Evolutionary conservation across 2,888 invertebrate genomes (phyloP).

Genomic region (Harmothoe impar): DNA sequence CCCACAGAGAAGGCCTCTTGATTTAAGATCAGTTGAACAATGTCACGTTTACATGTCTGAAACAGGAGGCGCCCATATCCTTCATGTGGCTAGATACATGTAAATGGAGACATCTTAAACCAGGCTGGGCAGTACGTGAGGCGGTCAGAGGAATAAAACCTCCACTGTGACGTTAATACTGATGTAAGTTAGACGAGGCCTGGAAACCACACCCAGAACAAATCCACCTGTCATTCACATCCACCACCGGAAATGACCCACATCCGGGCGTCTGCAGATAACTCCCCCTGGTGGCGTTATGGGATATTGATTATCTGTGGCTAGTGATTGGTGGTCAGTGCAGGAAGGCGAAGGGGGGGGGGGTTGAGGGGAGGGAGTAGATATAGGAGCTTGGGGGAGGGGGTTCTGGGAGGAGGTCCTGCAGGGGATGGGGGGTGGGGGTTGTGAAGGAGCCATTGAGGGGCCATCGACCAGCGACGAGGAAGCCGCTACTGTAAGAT

Average conservation of each 20-base stretch:
- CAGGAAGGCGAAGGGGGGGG: neutral
- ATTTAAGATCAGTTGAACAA: too few species aligned
- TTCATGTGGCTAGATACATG: too few species aligned
- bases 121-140: too few species aligned
- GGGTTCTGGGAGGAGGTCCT: neutral
- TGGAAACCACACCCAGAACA: neutral
- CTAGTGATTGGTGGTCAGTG: neutral
- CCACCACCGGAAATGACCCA: neutral
- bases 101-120: too few species aligned
- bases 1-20: too few species aligned
- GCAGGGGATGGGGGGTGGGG: neutral
- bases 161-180: neutral
- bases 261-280: neutral
- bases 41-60: too few species aligned
- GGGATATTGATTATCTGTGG: conserved; percentile 19
- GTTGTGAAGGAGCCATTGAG: neutral
- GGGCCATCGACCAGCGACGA: conserved; percentile 8
- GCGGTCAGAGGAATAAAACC: neutral
- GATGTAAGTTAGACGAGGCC: conserved; percentile 6
- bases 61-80: too few species aligned
- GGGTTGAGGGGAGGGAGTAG: neutral
- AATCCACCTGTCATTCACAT: neutral
- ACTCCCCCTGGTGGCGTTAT: neutral
- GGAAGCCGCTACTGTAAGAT: neutral
- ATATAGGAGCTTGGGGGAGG: neutral